Percentiles rank a stretch among this genome's conserved stretches.
phyloP scores from a whole-genome alignment of 2,888 invertebrate genomes.

The Temnothorax rugatulus region DNA sequence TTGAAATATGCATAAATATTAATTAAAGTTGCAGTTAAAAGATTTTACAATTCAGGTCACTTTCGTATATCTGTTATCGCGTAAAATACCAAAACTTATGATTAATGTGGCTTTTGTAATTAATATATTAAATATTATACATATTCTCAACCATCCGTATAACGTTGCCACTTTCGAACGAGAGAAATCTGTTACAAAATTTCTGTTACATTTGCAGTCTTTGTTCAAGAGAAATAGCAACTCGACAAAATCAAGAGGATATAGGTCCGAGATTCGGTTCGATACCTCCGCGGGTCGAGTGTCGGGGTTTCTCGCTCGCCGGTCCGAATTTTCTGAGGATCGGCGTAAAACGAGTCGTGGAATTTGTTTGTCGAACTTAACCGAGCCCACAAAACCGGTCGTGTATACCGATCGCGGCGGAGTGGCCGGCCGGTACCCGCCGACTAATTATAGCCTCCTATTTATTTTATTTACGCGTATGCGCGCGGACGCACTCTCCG shows the following conservation, averaged over 20 bases:
- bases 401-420: slow-evolving; percentile 66
- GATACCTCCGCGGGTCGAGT: background rate
- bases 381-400: slow-evolving; percentile 70
- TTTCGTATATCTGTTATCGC: background rate
- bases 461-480: slow-evolving; percentile 85
- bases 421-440: slow-evolving; percentile 71
- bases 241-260: background rate
- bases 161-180: background rate
- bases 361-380: slow-evolving; percentile 65
- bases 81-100: background rate
- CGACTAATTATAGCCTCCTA: slow-evolving; percentile 85
- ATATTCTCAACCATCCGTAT: background rate
- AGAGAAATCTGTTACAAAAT: slow-evolving; percentile 12
- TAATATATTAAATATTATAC: slow-evolving; percentile 5
- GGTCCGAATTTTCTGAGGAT: slow-evolving; percentile 55
- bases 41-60: background rate
- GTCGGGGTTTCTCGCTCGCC: slow-evolving; percentile 20
- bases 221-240: background rate
- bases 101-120: slow-evolving; percentile 4
- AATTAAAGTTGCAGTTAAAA: background rate
- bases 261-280: background rate
- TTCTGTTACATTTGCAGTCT: background rate
- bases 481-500: slow-evolving; percentile 69
- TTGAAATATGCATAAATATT: background rate
- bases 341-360: slow-evolving; percentile 54